Base-by-base conservation (phyloP, 2,113 vertebrate species). In the Leptocoma aspasia region DNA sequence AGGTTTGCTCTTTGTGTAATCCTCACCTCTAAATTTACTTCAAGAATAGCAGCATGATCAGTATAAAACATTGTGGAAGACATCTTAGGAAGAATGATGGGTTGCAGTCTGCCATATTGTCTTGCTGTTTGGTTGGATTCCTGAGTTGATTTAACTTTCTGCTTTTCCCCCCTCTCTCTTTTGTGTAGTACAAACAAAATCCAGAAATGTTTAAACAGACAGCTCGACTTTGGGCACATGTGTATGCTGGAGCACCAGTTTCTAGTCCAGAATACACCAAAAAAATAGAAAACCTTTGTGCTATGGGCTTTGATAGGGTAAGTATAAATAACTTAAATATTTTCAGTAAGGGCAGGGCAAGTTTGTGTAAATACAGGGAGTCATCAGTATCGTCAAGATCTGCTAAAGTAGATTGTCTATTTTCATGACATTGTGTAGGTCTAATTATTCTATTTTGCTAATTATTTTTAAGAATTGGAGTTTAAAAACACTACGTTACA, bases 301-400 rank as follows among this genome's bases (percentile, higher is more conserved):
- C 99, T 97, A 99, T 99, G 99, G 99, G 99, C 97, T 99, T 99
- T 87, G 99, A 99, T 98, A 99, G 99, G 98, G 99, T 99, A 98
- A 98, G 98, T 98, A 97, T 50, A 15, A 75, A 31, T 61, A 64
- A 84, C 57, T 64, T 86, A 9, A 26, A 4, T 71, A n/a, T 66
- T 89, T 78, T 61, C 44, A 31, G 47, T 42, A 66, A 45, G 28
- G 63, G 41, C 39, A 86, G 44, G 44, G 39, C 65, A 77, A 33
- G 13, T 61, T 6, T 19, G 3, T 69, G 6, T 82, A 42, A 78
- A 52, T 57, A 45, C 26, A 35, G 37, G n/a, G 12, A 69, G 9
- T 50, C 12, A 10, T 49, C 42, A 44, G 14, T 35, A 31, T 44
- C 5, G 59, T 39, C 28, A 78, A 42, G 57, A 28, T 45, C 64